phyloP scores from a whole-genome alignment of 1,140 invertebrate genomes.

The Bombus consobrinus region DNA sequence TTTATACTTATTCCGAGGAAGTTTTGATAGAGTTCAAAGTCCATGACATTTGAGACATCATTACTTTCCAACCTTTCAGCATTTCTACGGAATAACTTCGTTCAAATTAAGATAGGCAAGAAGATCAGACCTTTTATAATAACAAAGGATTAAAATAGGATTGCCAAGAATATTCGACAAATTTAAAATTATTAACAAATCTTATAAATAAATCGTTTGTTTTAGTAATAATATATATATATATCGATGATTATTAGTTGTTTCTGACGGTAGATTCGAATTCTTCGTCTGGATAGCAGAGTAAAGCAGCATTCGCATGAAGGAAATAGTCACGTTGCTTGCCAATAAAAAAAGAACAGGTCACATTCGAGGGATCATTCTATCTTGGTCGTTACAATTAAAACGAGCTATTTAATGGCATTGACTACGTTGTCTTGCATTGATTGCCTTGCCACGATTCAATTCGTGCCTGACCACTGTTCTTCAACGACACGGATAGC shows the following conservation, averaged over 20 bases:
- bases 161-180: no score
- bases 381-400: conserved; percentile 29
- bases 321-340: conserved; percentile 25
- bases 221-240: neutral
- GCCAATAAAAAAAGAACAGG: conserved; percentile 18
- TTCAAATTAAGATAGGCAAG: neutral
- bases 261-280: neutral
- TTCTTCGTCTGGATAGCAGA: neutral
- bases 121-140: neutral
- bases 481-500: conserved; percentile 36
- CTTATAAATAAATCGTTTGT: neutral
- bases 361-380: conserved; percentile 40
- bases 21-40: conserved; percentile 8
- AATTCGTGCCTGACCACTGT: conserved; percentile 6
- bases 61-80: neutral
- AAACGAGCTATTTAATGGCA: conserved; percentile 52
- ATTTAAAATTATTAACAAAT: no score
- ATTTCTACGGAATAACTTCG: no score
- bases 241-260: neutral
- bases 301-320: neutral
- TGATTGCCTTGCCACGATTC: conserved; percentile 38
- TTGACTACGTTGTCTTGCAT: conserved; percentile 31
- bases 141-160: neutral
- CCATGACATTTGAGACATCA: neutral
- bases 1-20: conserved; percentile 17